Base-by-base conservation (phyloP, 2,113 vertebrate species). In the Mustelus asterias region DNA sequence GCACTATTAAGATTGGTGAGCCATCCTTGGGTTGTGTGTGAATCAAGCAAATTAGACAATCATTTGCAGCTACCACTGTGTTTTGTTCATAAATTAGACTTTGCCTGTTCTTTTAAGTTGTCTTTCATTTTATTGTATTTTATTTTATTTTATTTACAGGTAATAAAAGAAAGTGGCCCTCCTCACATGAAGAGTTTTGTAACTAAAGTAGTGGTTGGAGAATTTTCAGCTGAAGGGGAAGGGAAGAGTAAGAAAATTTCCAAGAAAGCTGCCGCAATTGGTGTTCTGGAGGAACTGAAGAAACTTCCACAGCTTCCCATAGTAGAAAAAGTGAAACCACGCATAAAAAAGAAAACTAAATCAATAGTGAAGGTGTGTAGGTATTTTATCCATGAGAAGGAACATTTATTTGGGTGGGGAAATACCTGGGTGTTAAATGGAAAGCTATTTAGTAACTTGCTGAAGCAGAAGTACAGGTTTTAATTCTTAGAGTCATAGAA, bases 301-400 rank as follows among this genome's bases (percentile, higher is more conserved):
- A 98, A 98, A 97, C 97, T 99, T 48, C 99, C 99, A 0, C 99
- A 98, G 10, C 98, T 99, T 96, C 99, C 99, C 60, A 97, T 97
- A 0, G 97, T 98, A 78, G 99, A 99, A 97, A 99, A 99, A 97
- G 98, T 98, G 96, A 98, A 98, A 96, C 99, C 99, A 90, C 98
- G 99, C 97, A 99, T 99, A 97, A 99, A 99, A 98, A 99, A 99
- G 98, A 99, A 99, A 99, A 98, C 98, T 95, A 99, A 99, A 97
- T 99, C 99, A 96, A 98, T 99, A 96, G 98, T 99, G 96, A 99
- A 99, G 98, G 99, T 99, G 97, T 97, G 96, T 90, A 33, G 29
- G 26, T 33, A 29, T 60, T 60, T 90, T 54, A 26, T 33, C 24
- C 63, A 22, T 48, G 69, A 54, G 72, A 95, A 95, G 41, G 14